Base-by-base conservation (phyloP, 2,888 invertebrate species). In the Fragum sueziense region DNA sequence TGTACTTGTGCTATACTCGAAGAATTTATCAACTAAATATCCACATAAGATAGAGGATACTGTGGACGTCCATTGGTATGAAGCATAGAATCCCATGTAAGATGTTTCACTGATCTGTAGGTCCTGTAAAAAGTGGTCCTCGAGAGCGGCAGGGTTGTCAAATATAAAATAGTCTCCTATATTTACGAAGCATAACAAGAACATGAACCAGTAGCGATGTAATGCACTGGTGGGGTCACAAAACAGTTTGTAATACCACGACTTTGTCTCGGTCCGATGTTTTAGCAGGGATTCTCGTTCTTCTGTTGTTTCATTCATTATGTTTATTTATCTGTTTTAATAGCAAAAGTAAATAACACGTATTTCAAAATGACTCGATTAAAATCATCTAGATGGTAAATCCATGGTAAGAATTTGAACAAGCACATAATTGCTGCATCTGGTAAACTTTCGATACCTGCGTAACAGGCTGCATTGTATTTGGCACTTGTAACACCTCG, bases 51-150 rank as follows among this genome's bases (percentile, higher is more conserved):
- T 61, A 33, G 3, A 33, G 6, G 20, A 61, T 1, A 61, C 20
- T 11, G 27, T 61, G 1, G 61, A 61, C 20, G 33, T 61, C 61
- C 61, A 61, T 20, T 61, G 33, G 61, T 61, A 61, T 6, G 61
- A 61, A 14, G 61, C 61, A 20, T 61, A 61, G 33, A 61, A 61
- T 9, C 61, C 61, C 61, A 61, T 61, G 20, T 61, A 61, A 3
- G 33, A 61, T 3, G 61, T 33, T 33, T 61, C 31, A 61, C 61
- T 61, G 61, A 61, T 61, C 6, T 61, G 3, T 1, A 61, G 61
- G 33, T 61, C 61, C n/a, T 31, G 31, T 33, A 61, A 27, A 61
- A 61, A 61, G 33, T 61, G 61, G 61, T 61, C 61, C 20, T 61
- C 61, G 2, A 61, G 61, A 25, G 61, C 61, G 11, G 31, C 61